Evolutionary conservation across 2,113 vertebrate genomes (phyloP).

Genomic region (Ellobius talpinus): DNA sequence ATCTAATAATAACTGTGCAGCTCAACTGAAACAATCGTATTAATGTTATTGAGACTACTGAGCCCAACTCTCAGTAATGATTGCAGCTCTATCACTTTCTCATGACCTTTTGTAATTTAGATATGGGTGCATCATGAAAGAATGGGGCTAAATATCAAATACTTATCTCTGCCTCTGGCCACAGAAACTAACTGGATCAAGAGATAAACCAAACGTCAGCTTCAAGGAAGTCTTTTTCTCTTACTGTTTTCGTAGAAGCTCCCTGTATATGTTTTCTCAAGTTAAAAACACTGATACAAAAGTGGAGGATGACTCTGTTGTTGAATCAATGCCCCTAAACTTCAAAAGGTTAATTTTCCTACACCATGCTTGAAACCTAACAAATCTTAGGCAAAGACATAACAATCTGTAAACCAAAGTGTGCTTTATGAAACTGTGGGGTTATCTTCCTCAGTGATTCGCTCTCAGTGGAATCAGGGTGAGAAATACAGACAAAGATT

Average conservation of each 20-base stretch:
- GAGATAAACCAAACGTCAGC: slow-evolving; percentile 5
- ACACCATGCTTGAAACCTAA: neutral
- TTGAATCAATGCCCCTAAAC: neutral
- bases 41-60: neutral
- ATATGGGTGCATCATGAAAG: neutral
- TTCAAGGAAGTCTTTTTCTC: slow-evolving; percentile 25
- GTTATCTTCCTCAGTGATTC: neutral
- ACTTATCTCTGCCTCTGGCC: slow-evolving; percentile 29
- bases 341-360: slow-evolving; percentile 44
- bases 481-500: neutral
- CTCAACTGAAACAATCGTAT: neutral
- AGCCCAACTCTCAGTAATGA: slow-evolving; percentile 10
- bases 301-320: slow-evolving; percentile 18
- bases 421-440: neutral
- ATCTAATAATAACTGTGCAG: neutral
- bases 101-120: neutral
- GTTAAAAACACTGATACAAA: neutral
- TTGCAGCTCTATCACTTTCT: slow-evolving; percentile 1
- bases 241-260: slow-evolving; percentile 28
- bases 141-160: slow-evolving; percentile 48
- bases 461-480: neutral
- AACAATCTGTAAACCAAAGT: neutral
- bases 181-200: neutral
- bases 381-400: neutral
- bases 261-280: slow-evolving; percentile 39